Base-by-base conservation (phyloP, 1,140 invertebrate genomes). In the Pomacea maculata region DNA sequence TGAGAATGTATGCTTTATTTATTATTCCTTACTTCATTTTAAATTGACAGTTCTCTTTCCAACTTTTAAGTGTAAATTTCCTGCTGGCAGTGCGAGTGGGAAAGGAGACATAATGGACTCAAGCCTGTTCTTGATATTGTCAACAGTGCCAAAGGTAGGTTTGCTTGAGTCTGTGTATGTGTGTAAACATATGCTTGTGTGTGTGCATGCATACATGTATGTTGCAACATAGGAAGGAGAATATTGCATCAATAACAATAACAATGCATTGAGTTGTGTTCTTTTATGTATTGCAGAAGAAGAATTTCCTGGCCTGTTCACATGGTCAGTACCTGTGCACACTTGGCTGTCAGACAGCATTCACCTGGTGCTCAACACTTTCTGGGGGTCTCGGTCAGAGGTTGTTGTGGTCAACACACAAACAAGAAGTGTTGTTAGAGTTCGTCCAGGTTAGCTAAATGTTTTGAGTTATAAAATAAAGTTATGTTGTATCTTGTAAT, bases 341-440 rank as follows among this genome's bases (percentile, higher is more conserved):
- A 77, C 52, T 65, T 77, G 75, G 75, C 75, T 77, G 63, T 52
- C 29, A 7, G 75, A 77, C 63, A 77, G 45, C 17, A 65, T 65
- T 4, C 75, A 77, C 63, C 29, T 77, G 75, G 61, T 77, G 54
- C 61, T 77, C 17, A 65, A 63, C 25, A 67, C 75, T 12, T 77
- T 52, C 63, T 77, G 75, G 63, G 17, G 75, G n/a, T 64, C 57
- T 67, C 29, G 52, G 1, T 77, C 75, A 10, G 52, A 78, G 67
- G 78, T 80, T 2, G 29, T 82, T 55, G 63, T 80, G 61, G 65
- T 83, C 71, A 83, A 83, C 75, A 83, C 78, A 55, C 61, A 83
- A 11, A 80, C 81, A 55, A 67, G 67, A 11, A 52, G 21, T 21
- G 34, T 82, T 21, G 45, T 21, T 17, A 54, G 71, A 19, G 61